These are phyloP conservation scores for Nesogale talazaci DNA, from an alignment of 2,113 vertebrate species.

Conservation along the genomic window DNA sequence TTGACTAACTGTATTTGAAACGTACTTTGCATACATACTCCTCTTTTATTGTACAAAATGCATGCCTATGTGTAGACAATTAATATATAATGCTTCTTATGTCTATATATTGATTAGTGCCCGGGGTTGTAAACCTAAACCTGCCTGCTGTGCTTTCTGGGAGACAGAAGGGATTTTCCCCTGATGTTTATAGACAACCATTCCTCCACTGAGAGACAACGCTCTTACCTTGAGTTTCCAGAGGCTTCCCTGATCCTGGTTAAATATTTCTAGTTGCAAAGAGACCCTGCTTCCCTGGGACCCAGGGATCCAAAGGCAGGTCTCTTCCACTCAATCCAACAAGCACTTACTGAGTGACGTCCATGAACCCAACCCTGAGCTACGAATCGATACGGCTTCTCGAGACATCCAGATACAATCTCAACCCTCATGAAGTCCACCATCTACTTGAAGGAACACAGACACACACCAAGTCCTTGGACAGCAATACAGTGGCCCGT, in stretches of 20 bases:
- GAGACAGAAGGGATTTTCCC: not conserved
- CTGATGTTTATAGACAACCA: not conserved
- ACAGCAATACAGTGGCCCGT: not conserved
- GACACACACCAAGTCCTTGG: not conserved
- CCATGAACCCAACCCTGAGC: not conserved
- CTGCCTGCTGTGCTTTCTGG: not conserved
- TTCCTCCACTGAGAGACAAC: not conserved
- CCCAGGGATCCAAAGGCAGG: not conserved
- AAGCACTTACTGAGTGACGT: conserved; percentile 7
- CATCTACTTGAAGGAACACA: not conserved
- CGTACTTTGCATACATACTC: not conserved
- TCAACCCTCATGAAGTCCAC: not conserved
- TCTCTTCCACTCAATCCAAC: conserved; percentile 15
- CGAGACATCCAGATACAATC: not conserved
- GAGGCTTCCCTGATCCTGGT: not conserved
- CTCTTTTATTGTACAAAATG: not conserved
- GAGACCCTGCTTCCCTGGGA: conserved; percentile 2
- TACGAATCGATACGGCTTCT: not conserved
- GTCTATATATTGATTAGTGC: not conserved
- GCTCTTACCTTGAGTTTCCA: not conserved
- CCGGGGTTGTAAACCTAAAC: conserved; percentile 36
- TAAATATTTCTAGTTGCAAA: conserved; percentile 41
- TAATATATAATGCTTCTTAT: not conserved
- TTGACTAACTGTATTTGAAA: not conserved
- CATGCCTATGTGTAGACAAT: not conserved